Evolutionary conservation across 1,140 invertebrate genomes (phyloP), one percentile per base, ranked within the genome.

Genomic region (Drosophila carrolli): DNA sequence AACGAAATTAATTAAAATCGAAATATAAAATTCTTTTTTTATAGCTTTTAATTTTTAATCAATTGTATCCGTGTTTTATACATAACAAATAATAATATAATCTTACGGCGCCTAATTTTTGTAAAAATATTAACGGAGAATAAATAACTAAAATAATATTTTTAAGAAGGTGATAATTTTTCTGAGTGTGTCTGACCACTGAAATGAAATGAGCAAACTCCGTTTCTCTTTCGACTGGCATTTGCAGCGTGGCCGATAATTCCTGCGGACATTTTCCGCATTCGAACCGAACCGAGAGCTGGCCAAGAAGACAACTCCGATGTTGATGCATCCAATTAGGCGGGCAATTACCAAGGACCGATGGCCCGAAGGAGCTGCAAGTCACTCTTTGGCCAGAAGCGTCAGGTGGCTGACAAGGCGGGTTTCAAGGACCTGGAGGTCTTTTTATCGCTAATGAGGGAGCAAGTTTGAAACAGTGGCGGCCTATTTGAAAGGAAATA

Each of bases 291-390:
- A 19, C 57, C 19, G 35, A 6, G 1, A 32, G 32, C 16, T 27
- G 51, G 27, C 37, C 51, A 58, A 61, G 78, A 76, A 68, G 68
- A 74, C 67, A 63, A 44, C 48, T 44, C 48, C 43, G 41, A 66
- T 79, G 81, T 81, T 74, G 75, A 76, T 88, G 83, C 78, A 82
- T 59, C 75, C 83, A 86, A 86, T 86, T 86, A 86, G 70, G 37
- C 27, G 43, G 32, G 48, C 83, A 86, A 86, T 86, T 88, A 82
- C 59, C 82, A 27, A 41, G 70, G 9, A 70, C 29, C 63, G 7
- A 37, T 9, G 63, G 29, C 19, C 37, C 65, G 35, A 67, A 54
- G 61, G 61, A 67, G 46, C 61, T 66, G 61, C 38, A 37, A 67
- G 61, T 44, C 47, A 67, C 13, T 57, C 27, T 2, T 2, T 27